Percentiles rank a stretch among this genome's conserved stretches.
Evolutionary conservation across 2,888 invertebrate species (phyloP).

Genomic region (Hydrotaea cyrtoneurina): DNA sequence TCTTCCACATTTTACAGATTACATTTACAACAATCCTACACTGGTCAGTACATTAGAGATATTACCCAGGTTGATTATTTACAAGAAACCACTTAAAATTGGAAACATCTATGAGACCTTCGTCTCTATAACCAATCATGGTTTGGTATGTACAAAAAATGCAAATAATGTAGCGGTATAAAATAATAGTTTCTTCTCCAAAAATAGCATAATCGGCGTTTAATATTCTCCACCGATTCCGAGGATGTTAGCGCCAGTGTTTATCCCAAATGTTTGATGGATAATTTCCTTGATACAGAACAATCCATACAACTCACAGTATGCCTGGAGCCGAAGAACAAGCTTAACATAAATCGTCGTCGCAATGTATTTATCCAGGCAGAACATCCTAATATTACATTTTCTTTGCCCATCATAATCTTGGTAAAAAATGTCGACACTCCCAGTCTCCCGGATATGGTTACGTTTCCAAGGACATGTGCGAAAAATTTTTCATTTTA

Average conservation of each 20-base stretch:
- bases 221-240: slow-evolving; percentile 72
- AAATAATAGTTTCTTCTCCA: not conserved
- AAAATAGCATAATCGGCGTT: slow-evolving; percentile 70
- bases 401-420: slow-evolving; percentile 75
- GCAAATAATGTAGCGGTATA: not conserved
- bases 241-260: slow-evolving; percentile 68
- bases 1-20: slow-evolving; percentile 55
- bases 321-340: slow-evolving; percentile 62
- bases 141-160: slow-evolving; percentile 62
- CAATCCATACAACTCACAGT: slow-evolving; percentile 69
- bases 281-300: slow-evolving; percentile 72
- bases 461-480: slow-evolving; percentile 66
- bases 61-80: slow-evolving; percentile 66
- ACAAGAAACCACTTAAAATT: slow-evolving; percentile 53
- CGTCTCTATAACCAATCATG: slow-evolving; percentile 62
- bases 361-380: slow-evolving; percentile 72
- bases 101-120: slow-evolving; percentile 53
- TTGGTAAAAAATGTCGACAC: not conserved
- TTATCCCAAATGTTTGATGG: slow-evolving; percentile 51
- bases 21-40: slow-evolving; percentile 27
- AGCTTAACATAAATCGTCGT: slow-evolving; percentile 69
- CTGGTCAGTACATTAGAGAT: slow-evolving; percentile 64
- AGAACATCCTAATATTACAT: slow-evolving; percentile 74
- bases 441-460: slow-evolving; percentile 28
- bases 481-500: slow-evolving; percentile 69